Base-by-base conservation (phyloP, 1,140 invertebrate species). In the Caerostris darwini region DNA sequence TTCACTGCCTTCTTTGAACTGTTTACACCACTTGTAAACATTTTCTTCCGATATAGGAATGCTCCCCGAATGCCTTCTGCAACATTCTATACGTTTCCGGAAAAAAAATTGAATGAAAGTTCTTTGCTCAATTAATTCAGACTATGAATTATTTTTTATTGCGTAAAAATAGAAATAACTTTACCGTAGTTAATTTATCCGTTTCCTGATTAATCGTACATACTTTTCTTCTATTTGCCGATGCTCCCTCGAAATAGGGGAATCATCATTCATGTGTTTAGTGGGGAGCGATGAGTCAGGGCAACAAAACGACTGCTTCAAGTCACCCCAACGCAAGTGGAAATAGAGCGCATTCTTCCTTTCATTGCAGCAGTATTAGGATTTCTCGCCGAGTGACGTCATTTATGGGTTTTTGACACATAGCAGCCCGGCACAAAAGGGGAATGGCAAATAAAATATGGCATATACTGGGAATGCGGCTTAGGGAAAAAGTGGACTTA, bases 341-440 rank as follows among this genome's bases (percentile, higher is more conserved):
- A 89, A 94, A 94, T 94, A 82, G 82, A 94, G 82, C 54, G 50
- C 81, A 53, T 67, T 94, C 77, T 93, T 58, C 81, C 57, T 69
- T 87, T 87, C 87, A 89, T 94, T 89, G 86, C 69, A 10, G 58
- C 81, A 57, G 57, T 94, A 89, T 88, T 88, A 56, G 92, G 92
- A 93, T 87, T 87, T 88, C 64, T 69, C 92, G 14, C 34, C 34
- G 17, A 57, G 19, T 94, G 92, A 94, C 92, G 92, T 94, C 92
- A 94, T 94, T 94, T 94, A 94, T 94, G 92, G 92, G 67, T 34
- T 34, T 94, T 94, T 94, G 92, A 94, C 92, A 94, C 92, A 94
- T 94, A 50, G 50, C 90, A 91, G 83, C 17, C 83, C 57, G 8
- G 57, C 53, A 93, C 83, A 93, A 12, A 87, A 77, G 19, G n/a